Evolutionary conservation across 1,140 invertebrate genomes (phyloP).

Genomic region (Stenopsyche tienmushanensis): DNA sequence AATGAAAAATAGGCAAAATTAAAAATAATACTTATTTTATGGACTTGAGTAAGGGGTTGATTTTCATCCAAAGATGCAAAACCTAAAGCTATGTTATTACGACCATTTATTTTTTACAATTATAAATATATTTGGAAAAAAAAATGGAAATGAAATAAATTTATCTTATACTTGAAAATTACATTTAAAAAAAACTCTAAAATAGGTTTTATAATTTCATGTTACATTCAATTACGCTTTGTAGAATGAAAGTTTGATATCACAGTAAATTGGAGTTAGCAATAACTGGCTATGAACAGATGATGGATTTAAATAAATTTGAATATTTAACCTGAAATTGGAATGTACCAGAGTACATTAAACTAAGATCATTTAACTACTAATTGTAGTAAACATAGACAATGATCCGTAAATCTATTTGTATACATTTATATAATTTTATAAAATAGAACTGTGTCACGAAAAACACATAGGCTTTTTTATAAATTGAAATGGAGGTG

Average conservation of each 20-base stretch:
- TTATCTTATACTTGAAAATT: background rate
- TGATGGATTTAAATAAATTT: background rate
- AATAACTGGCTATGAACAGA: background rate
- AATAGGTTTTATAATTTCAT: background rate
- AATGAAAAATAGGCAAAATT: too few species aligned
- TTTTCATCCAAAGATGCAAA: background rate
- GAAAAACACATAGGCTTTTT: conserved; percentile 40
- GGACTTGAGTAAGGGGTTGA: too few species aligned
- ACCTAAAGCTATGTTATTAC: background rate
- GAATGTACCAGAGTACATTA: conserved; percentile 39
- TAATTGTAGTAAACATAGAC: conserved; percentile 40
- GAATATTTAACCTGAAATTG: conserved; percentile 22
- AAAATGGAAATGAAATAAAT: background rate
- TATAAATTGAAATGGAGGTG: conserved; percentile 37
- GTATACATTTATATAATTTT: conserved; percentile 43
- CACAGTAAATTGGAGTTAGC: too few species aligned
- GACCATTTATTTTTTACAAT: background rate
- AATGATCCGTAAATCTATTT: conserved; percentile 39
- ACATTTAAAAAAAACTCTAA: background rate
- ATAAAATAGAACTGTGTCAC: conserved; percentile 42
- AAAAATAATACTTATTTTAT: too few species aligned
- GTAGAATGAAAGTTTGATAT: too few species aligned
- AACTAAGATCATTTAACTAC: conserved; percentile 39
- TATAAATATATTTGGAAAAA: background rate
- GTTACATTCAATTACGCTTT: background rate